phyloP scores from a whole-genome alignment of 2,797 vertebrate genomes.

The Lateolabrax maculatus region DNA sequence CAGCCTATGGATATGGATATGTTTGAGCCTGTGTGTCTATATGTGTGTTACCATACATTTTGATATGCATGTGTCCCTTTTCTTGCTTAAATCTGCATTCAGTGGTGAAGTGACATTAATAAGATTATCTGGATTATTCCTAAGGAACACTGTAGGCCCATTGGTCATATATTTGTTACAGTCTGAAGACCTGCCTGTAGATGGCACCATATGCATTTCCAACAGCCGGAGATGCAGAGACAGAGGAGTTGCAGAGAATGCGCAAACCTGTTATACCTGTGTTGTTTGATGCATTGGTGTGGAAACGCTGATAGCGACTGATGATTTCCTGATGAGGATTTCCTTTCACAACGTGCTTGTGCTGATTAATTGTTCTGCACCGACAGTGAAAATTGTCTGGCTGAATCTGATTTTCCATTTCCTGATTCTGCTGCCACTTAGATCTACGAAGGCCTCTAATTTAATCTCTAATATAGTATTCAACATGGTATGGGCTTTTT shows the following conservation, averaged over 20 bases:
- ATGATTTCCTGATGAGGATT: constrained; percentile 75
- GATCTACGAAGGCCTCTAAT: constrained; percentile 53
- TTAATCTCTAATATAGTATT: constrained; percentile 47
- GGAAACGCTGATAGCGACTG: constrained; percentile 55
- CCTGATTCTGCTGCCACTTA: constrained; percentile 57
- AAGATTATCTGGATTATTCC: constrained; percentile 6
- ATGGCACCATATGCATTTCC: constrained; percentile 58
- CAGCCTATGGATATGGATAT: background rate
- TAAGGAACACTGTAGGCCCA: background rate
- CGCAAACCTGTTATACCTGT: constrained; percentile 50
- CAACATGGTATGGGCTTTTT: constrained; percentile 29
- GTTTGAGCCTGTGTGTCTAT: background rate
- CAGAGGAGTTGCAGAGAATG: background rate
- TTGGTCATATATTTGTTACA: background rate
- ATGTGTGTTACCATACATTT: background rate
- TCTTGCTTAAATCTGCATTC: background rate
- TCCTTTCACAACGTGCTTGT: constrained; percentile 54
- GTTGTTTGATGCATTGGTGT: constrained; percentile 30
- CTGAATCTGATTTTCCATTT: constrained; percentile 67
- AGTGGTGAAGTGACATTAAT: background rate
- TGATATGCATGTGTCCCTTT: background rate
- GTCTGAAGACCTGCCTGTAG: constrained; percentile 55
- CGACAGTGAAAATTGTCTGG: constrained; percentile 61
- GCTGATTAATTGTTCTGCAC: constrained; percentile 72
- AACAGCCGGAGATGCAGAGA: background rate